Conservation (phyloP, 2,113 vertebrate species). For the Euleptes europaea region DNA sequence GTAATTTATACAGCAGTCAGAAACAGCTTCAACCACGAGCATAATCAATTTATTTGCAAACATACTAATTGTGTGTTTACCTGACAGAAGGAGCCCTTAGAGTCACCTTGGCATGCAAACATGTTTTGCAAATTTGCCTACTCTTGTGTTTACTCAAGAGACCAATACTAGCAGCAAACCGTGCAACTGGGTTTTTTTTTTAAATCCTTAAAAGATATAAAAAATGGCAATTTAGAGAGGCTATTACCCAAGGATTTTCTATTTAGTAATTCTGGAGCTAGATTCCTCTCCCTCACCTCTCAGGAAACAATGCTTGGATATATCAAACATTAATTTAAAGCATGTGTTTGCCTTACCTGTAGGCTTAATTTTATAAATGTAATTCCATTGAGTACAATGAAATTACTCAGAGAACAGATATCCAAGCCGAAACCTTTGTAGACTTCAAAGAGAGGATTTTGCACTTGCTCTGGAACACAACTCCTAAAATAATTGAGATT, state of each 20-base stretch:
- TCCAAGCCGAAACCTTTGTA: background rate
- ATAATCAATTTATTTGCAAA: constrained; percentile 72
- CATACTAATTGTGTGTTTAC: constrained; percentile 71
- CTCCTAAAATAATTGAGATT: background rate
- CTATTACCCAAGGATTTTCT: constrained; percentile 42
- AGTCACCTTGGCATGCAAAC: constrained; percentile 56
- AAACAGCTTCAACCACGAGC: constrained; percentile 69
- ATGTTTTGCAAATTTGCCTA: constrained; percentile 59
- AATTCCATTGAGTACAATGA: background rate
- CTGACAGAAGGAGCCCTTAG: constrained; percentile 67
- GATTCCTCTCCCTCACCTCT: background rate
- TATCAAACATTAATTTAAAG: background rate
- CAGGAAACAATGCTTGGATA: too few relatives aligned
- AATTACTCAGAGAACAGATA: background rate
- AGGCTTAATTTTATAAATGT: constrained; percentile 7
- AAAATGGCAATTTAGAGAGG: constrained; percentile 38
- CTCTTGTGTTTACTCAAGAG: constrained; percentile 59
- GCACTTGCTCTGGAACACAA: background rate
- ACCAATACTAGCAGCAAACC: constrained; percentile 49
- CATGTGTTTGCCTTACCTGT: background rate
- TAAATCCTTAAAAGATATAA: constrained; percentile 46
- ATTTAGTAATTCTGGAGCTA: constrained; percentile 18
- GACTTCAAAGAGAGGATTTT: background rate
- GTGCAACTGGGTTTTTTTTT: constrained; percentile 56
- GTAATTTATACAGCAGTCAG: constrained; percentile 61